Percentiles rank a stretch among this genome's conserved stretches.
phyloP scores from a whole-genome alignment of 2,797 vertebrate genomes.

The Melanotaenia parkinsoni region DNA sequence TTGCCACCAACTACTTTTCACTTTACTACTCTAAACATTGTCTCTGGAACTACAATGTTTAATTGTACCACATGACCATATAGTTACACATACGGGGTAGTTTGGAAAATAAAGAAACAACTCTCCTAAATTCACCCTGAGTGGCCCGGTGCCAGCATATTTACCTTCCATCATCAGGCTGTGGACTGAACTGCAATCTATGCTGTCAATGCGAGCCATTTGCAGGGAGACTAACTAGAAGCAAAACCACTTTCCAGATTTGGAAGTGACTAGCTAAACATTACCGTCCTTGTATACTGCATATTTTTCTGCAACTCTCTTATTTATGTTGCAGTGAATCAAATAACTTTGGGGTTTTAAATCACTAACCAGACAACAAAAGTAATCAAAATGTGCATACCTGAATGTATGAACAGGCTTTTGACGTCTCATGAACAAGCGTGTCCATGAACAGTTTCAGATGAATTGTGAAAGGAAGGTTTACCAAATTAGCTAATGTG shows the following conservation, averaged over 20 bases:
- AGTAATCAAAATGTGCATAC: neutral
- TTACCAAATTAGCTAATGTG: neutral
- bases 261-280: slow-evolving; percentile 10
- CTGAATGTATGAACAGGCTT: neutral
- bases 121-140: neutral
- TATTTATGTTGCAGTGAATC: neutral
- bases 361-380: neutral
- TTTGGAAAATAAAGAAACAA: neutral
- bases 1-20: too few relatives aligned
- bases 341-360: neutral
- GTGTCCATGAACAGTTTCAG: neutral
- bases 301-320: neutral
- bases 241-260: neutral
- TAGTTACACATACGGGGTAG: neutral
- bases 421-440: too few relatives aligned
- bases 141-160: slow-evolving; percentile 3
- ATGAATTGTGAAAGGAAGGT: neutral
- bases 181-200: slow-evolving; percentile 36
- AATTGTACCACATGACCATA: neutral
- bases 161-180: slow-evolving; percentile 10
- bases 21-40: too few relatives aligned
- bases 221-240: neutral
- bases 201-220: slow-evolving; percentile 5
- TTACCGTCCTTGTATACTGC: neutral
- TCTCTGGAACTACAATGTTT: neutral